These are phyloP conservation scores for Dynastes hyllus DNA, from an alignment of 2,888 invertebrate genomes.

Conservation along the genomic window DNA sequence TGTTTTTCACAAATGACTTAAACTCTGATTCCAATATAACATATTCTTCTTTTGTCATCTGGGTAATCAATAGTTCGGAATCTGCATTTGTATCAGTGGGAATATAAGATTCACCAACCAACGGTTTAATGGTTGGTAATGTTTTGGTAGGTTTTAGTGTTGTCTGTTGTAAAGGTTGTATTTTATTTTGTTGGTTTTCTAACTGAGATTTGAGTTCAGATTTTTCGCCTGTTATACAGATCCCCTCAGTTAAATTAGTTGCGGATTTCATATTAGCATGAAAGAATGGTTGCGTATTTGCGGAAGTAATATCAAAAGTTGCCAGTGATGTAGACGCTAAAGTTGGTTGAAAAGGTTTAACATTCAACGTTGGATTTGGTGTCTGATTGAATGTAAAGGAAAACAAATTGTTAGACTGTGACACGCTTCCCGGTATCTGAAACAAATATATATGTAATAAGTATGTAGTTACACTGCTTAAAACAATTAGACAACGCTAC, in stretches of 20 bases:
- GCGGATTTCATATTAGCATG: neutral
- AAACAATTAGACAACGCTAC: too few relatives aligned
- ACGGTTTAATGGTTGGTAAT: neutral
- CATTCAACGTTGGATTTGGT: neutral
- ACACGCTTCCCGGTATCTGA: neutral
- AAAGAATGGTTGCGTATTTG: neutral
- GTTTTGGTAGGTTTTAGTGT: neutral
- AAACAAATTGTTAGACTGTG: neutral
- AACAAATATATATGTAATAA: neutral
- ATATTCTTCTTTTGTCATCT: constrained; percentile 79
- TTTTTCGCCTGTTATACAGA: neutral
- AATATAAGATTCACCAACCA: neutral
- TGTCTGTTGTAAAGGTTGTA: constrained; percentile 4
- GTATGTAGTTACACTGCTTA: too few relatives aligned
- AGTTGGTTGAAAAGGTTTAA: neutral
- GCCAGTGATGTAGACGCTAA: neutral
- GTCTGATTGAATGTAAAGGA: neutral
- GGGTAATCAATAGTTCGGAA: constrained; percentile 70
- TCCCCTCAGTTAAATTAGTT: neutral
- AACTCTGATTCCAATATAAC: constrained; percentile 79
- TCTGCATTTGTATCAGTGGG: constrained; percentile 58
- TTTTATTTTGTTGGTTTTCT: neutral
- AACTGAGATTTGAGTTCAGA: neutral
- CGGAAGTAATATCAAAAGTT: constrained; percentile 3
- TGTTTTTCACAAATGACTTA: constrained; percentile 75